Evolutionary conservation across 2,113 vertebrate genomes (phyloP), one percentile per base, ranked within the genome.

Genomic region (Hucho hucho): DNA sequence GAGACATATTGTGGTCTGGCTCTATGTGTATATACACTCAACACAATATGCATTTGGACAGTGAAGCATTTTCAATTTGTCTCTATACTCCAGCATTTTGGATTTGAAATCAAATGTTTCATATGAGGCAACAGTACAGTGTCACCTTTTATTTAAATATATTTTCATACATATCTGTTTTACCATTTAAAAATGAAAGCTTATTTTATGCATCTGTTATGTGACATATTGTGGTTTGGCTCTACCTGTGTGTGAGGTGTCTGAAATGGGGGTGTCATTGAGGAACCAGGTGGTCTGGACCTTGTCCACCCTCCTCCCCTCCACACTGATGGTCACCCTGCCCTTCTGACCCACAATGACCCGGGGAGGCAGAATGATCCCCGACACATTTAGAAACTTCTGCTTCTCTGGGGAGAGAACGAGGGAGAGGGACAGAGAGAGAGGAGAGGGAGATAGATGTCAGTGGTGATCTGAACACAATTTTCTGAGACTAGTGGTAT

Each of bases 201-300:
- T 43, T 43, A 43, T 3, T 43, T 43, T 43, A 43, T 43, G 9
- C 9, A 43, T 32, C 29, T 29, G 37, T 43, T 11, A 43, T 3
- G 37, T 43, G 11, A 43, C 37, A 11, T 43, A 43, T 43, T 74
- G 25, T 37, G 6, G 65, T 9, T 5, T 69, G 70, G 26, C 12
- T 22, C 24, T 86, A 93, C 92, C 91, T 83, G 79, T 80, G 13
- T 83, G 26, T 4, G 92, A 88, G 18, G 89, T 93, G 79, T 93
- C 92, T 43, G 64, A 73, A 74, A 94, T 93, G 6, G 87, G 90
- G 3, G 64, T 84, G 82, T 93, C 82, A 22, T 94, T 92, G 14
- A 94, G 90, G 76, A 92, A 93, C 93, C 93, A 94, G 2, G 73
- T 43, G 0, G 91, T 89, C 80, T 92, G 89, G 61, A 94, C 93